These are phyloP conservation scores for Gadus macrocephalus DNA, from an alignment of 2,113 vertebrate genomes.

Conservation along the genomic window DNA sequence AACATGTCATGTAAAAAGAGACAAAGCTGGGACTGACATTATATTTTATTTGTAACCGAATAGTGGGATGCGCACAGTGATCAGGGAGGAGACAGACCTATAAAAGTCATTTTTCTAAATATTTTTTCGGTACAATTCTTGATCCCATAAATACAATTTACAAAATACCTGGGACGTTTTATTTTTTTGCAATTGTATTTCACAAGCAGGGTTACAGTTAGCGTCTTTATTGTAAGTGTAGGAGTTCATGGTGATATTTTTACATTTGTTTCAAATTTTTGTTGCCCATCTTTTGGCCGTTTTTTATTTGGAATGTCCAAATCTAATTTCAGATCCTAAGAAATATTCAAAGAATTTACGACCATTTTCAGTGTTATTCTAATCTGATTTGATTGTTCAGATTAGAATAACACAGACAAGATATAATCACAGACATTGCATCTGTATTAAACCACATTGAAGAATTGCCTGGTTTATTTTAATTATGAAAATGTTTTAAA, in stretches of 20 bases:
- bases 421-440: neutral
- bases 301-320: neutral
- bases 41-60: conserved; percentile 70
- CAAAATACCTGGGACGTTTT: conserved; percentile 67
- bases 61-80: conserved; percentile 63
- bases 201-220: conserved; percentile 51
- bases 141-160: conserved; percentile 70
- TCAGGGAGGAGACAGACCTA: conserved; percentile 57
- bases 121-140: conserved; percentile 51
- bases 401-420: conserved; percentile 44
- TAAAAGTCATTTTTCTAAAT: conserved; percentile 57
- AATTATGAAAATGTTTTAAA: too few relatives aligned
- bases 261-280: conserved; percentile 48
- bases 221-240: conserved; percentile 49
- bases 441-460: too few relatives aligned
- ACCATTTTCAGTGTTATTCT: conserved; percentile 18
- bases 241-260: conserved; percentile 53
- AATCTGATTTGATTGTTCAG: conserved; percentile 42
- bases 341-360: conserved; percentile 51
- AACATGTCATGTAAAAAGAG: neutral
- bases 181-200: conserved; percentile 31
- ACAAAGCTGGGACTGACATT: conserved; percentile 56
- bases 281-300: conserved; percentile 26
- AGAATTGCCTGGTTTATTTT: too few relatives aligned
- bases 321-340: conserved; percentile 30